Percentiles rank a stretch among this genome's conserved stretches.
phyloP scores from a whole-genome alignment of 2,888 invertebrate genomes.

The Morinoia aosen region DNA sequence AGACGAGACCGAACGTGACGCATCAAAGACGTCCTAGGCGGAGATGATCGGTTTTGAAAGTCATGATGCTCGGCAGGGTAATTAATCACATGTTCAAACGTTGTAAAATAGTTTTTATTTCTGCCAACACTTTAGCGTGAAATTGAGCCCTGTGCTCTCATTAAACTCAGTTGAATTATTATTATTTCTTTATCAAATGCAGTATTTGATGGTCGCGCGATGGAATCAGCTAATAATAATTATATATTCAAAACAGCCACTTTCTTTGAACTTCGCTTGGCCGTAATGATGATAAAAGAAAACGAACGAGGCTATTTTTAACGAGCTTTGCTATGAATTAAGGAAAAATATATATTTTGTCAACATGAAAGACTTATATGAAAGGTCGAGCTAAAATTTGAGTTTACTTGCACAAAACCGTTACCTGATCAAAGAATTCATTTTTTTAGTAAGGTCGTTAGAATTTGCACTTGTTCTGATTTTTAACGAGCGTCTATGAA shows the following conservation, averaged over 20 bases:
- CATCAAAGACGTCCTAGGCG: too few relatives aligned
- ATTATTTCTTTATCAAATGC: not conserved
- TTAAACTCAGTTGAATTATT: not conserved
- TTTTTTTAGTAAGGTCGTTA: too few relatives aligned
- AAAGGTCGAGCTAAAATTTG: too few relatives aligned
- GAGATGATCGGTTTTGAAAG: too few relatives aligned
- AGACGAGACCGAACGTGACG: too few relatives aligned
- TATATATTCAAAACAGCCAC: not conserved
- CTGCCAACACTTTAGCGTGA: not conserved
- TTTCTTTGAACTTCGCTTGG: not conserved
- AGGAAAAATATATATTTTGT: not conserved
- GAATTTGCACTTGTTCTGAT: too few relatives aligned
- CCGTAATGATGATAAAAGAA: not conserved
- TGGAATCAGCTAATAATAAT: not conserved
- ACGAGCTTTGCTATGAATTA: not conserved
- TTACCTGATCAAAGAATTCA: too few relatives aligned
- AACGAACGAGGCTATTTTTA: not conserved
- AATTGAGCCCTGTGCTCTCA: not conserved
- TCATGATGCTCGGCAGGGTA: too few relatives aligned
- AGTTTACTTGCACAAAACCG: too few relatives aligned
- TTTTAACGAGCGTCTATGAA: too few relatives aligned
- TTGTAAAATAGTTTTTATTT: not conserved
- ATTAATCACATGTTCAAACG: too few relatives aligned
- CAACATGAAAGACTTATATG: too few relatives aligned
- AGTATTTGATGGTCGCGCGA: not conserved